These are phyloP conservation scores for Cheilosia variabilis DNA, from an alignment of 2,888 invertebrate species.

Conservation along the genomic window DNA sequence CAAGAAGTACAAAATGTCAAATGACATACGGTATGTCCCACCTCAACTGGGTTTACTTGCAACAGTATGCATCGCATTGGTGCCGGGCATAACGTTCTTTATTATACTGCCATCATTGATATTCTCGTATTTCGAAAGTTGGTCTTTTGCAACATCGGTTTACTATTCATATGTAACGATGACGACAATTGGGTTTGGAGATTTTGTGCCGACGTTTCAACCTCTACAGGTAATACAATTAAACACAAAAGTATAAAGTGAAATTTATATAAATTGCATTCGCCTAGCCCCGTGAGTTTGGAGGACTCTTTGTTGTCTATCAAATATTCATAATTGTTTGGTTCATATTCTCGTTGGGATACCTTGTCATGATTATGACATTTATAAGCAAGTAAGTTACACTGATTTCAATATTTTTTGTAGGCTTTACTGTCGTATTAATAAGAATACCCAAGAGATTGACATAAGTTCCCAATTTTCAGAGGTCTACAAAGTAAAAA, in stretches of 20 bases:
- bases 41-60: conserved; percentile 89
- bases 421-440: not conserved
- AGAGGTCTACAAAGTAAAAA: conserved; percentile 87
- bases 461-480: conserved; percentile 77
- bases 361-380: conserved; percentile 94
- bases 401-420: not conserved
- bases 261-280: not conserved
- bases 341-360: conserved; percentile 96
- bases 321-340: conserved; percentile 92
- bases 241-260: not conserved
- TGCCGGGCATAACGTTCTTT: conserved; percentile 95
- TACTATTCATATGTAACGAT: conserved; percentile 95
- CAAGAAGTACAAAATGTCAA: conserved; percentile 87
- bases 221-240: conserved; percentile 79
- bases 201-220: conserved; percentile 90
- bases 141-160: conserved; percentile 92
- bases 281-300: conserved; percentile 83
- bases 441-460: conserved; percentile 72
- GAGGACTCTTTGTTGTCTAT: conserved; percentile 88
- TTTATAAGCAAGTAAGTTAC: conserved; percentile 88
- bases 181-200: conserved; percentile 97
- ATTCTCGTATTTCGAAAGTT: conserved; percentile 93
- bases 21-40: conserved; percentile 87
- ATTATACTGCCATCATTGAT: conserved; percentile 93
- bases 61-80: conserved; percentile 92